These are phyloP conservation scores for Oophaga pumilio DNA, from an alignment of 2,113 vertebrate species.

Conservation along the genomic window DNA sequence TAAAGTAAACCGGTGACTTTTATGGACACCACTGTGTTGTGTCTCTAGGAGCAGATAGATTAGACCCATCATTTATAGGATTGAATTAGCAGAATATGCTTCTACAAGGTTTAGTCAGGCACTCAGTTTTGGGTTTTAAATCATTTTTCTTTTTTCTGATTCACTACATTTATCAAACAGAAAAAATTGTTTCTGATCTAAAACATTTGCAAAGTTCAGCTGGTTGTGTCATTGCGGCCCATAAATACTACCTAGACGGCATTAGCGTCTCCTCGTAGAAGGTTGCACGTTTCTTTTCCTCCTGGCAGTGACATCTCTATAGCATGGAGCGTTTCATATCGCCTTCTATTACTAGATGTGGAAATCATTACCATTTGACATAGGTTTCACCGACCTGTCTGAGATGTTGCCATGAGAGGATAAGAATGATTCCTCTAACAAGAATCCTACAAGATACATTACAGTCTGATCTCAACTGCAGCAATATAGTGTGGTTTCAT, in stretches of 20 bases:
- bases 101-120: neutral
- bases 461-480: no score
- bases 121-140: neutral
- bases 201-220: constrained; percentile 3
- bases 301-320: constrained; percentile 29
- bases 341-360: constrained; percentile 22
- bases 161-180: neutral
- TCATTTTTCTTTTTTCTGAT: neutral
- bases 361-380: constrained; percentile 57
- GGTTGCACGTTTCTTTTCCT: constrained; percentile 36
- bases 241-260: neutral
- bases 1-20: no score
- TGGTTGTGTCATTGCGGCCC: constrained; percentile 22
- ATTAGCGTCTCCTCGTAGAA: constrained; percentile 14
- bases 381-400: constrained; percentile 23
- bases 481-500: neutral
- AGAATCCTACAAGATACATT: neutral
- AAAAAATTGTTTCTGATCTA: neutral
- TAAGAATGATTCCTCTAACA: constrained; percentile 54
- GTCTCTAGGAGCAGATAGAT: neutral
- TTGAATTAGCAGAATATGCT: neutral
- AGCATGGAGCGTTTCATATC: constrained; percentile 15
- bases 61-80: neutral
- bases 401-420: constrained; percentile 32
- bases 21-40: neutral